phyloP scores from a whole-genome alignment of 2,113 vertebrate genomes.

The Coryphaenoides rupestris region DNA sequence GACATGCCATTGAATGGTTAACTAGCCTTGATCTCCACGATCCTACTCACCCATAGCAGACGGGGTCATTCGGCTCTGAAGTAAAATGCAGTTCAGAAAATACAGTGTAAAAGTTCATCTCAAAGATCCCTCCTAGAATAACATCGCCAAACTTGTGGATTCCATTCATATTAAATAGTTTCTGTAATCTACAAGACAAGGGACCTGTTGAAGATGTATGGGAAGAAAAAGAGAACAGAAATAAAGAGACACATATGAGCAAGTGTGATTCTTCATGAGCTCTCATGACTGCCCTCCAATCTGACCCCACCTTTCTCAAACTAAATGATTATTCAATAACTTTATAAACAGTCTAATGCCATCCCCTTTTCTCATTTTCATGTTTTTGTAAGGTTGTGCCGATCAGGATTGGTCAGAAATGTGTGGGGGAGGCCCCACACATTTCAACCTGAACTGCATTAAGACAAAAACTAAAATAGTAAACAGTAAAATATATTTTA shows the following conservation, averaged over 20 bases:
- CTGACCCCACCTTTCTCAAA: background rate
- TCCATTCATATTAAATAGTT: conserved; percentile 37
- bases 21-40: background rate
- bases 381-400: too few species aligned
- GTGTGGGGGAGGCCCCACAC: background rate
- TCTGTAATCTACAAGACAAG: conserved; percentile 23
- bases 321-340: background rate
- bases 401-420: background rate
- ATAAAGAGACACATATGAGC: background rate
- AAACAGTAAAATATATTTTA: background rate
- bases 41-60: background rate
- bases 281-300: conserved; percentile 9
- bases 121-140: conserved; percentile 50
- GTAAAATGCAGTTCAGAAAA: conserved; percentile 19
- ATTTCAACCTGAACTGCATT: background rate
- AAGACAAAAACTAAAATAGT: too few species aligned
- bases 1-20: background rate
- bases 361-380: too few species aligned
- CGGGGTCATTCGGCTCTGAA: background rate
- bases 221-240: background rate
- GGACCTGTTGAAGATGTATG: background rate
- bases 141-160: conserved; percentile 44
- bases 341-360: background rate
- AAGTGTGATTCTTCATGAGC: background rate
- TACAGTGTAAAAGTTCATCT: conserved; percentile 38